These are phyloP conservation scores for Callyntrura sp. DNA, from an alignment of 2,888 invertebrate species.

Conservation along the genomic window DNA sequence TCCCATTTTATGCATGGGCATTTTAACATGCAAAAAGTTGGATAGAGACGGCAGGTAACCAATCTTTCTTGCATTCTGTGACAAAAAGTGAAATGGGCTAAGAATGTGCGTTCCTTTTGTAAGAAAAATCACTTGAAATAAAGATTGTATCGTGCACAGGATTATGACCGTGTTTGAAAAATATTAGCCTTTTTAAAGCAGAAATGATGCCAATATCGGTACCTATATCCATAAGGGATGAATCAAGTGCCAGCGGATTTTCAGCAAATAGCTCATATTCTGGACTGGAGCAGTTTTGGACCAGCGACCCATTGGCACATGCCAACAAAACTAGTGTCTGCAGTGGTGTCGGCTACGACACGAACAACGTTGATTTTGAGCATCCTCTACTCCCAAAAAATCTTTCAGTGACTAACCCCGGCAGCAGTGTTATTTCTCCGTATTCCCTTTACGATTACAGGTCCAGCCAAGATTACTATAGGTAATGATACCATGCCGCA, in stretches of 20 bases:
- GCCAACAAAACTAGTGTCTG: conserved; percentile 3
- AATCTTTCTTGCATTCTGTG: no score
- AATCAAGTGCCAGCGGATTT: not conserved
- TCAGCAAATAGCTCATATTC: conserved; percentile 26
- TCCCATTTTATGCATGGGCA: not conserved
- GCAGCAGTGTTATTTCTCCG: conserved; percentile 40
- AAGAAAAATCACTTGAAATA: no score
- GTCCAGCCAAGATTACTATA: conserved; percentile 64
- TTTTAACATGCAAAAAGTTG: no score
- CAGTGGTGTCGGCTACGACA: conserved; percentile 32
- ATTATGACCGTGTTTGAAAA: not conserved
- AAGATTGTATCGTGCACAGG: no score
- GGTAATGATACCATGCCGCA: conserved; percentile 34
- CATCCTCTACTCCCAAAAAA: conserved; percentile 34
- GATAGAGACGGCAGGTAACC: no score
- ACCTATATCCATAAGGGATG: not conserved
- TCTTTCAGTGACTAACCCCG: conserved; percentile 23
- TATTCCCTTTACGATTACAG: conserved; percentile 63
- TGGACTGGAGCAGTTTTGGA: conserved; percentile 80
- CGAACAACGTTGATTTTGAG: conserved; percentile 32
- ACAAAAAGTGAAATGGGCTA: no score
- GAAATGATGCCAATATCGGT: conserved; percentile 80
- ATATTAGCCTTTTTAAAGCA: not conserved
- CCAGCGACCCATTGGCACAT: conserved; percentile 74
- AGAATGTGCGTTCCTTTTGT: no score